Conservation (phyloP, 2,888 invertebrate genomes). For the Micoletzkya japonica region DNA sequence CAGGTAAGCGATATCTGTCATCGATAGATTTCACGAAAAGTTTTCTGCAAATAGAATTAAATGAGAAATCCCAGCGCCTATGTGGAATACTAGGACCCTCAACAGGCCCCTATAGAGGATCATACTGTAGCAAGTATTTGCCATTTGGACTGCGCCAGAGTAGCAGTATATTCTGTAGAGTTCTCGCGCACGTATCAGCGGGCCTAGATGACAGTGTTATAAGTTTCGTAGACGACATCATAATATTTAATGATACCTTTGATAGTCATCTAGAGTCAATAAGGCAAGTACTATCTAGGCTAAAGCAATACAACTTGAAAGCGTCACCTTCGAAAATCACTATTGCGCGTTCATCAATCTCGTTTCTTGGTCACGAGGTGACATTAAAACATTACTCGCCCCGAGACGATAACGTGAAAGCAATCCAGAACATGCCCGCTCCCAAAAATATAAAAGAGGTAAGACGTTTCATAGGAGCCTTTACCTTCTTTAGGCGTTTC, state of each 20-base stretch:
- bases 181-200: not conserved
- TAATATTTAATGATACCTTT: not conserved
- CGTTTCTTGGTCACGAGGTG: constrained; percentile 6
- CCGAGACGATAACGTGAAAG: not conserved
- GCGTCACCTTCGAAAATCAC: not conserved
- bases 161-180: not conserved
- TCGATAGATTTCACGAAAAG: not conserved
- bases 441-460: constrained; percentile 5
- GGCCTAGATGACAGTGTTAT: not conserved
- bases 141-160: not conserved
- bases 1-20: not conserved
- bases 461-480: not conserved
- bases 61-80: not conserved
- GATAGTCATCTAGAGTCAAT: not conserved
- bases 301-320: not conserved
- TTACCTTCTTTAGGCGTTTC: not conserved
- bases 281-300: not conserved
- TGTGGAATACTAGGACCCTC: not conserved
- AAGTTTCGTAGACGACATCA: not conserved
- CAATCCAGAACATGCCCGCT: not conserved
- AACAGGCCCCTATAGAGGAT: not conserved
- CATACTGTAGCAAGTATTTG: not conserved
- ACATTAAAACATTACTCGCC: not conserved
- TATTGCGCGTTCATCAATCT: not conserved
- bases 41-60: not conserved